These are phyloP conservation scores for Crotophaga sulcirostris DNA, from an alignment of 2,113 vertebrate species.

Conservation along the genomic window DNA sequence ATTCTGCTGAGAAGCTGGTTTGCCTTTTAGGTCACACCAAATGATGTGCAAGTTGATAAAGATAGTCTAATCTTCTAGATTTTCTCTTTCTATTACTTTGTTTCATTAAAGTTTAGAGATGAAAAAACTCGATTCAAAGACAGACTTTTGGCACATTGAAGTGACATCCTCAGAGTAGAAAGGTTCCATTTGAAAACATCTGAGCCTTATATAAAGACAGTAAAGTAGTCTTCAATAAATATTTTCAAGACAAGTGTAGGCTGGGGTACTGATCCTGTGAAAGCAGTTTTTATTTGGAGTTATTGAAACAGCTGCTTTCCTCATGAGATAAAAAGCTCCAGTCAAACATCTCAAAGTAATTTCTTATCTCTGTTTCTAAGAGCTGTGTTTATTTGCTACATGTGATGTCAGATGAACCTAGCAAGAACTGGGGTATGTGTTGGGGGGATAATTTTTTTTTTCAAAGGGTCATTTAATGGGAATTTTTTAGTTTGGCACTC, in stretches of 20 bases:
- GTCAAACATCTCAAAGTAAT: not conserved
- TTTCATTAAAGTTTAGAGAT: not conserved
- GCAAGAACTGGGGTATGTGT: not conserved
- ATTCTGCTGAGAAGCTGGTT: not conserved
- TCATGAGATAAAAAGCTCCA: not conserved
- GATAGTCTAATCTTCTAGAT: not conserved
- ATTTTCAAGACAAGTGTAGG: not conserved
- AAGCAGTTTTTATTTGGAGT: not conserved
- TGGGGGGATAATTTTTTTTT: not conserved
- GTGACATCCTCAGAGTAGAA: not conserved
- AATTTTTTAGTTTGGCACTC: not conserved
- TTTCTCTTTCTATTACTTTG: not conserved
- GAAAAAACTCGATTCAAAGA: not conserved
- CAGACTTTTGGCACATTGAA: not conserved
- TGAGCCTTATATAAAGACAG: not conserved
- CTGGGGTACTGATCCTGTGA: not conserved
- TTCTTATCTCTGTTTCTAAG: not conserved
- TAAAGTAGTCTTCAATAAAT: not conserved
- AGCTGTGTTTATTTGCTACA: not conserved
- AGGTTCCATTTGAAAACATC: not conserved
- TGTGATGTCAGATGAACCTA: not conserved
- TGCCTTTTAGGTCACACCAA: not conserved
- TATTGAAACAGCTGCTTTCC: not conserved
- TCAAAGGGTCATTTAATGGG: not conserved
- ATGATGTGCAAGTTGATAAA: not conserved